Base-by-base conservation (phyloP, 1,140 invertebrate genomes). In the Lasioglossum albipes region DNA sequence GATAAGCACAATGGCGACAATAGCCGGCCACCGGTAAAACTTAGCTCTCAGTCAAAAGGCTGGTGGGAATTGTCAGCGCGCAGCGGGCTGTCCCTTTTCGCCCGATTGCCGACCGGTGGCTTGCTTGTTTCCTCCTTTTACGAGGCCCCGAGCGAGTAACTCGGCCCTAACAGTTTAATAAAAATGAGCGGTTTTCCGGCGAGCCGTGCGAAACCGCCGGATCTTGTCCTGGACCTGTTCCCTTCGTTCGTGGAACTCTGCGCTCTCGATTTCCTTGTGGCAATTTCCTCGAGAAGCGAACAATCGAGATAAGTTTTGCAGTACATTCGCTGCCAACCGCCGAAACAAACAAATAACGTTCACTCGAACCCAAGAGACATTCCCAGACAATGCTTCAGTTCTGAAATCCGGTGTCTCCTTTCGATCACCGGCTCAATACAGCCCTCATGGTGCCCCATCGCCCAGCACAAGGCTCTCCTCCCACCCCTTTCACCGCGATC, bases 1-100 rank as follows among this genome's bases (percentile, higher is more conserved):
- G 57, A 62, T 18, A 68, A n/a, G 62, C 54, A 87, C 71, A 85
- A 87, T 87, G 64, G 59, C 59, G 62, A 88, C 81, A 87, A 87
- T 85, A 31, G 77, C 62, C 79, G 79, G 61, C 80, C 85, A 83
- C 84, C 77, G 76, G 81, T 85, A 75, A 85, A 86, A 84, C 79
- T 87, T 79, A 78, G 81, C 69, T 70, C 16, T 49, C 65, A 69
- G 49, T 13, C 54, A 67, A 62, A 84, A 84, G 75, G 59, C n/a
- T 36, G 52, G 22, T 69, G 20, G 7, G 57, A 61, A 80, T 82
- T 67, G 80, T 82, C 59, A 31, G 3, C 42, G 41, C 73, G 3
- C 80, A 82, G 73, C 80, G 62, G 74, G 74, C 36, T 57, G 73
- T 80, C 79, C 65, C 65, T 41, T 80, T 75, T 64, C 54, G 31